These are phyloP conservation scores for Rhaphigaster nebulosa DNA, from an alignment of 2,888 invertebrate genomes.

Conservation along the genomic window DNA sequence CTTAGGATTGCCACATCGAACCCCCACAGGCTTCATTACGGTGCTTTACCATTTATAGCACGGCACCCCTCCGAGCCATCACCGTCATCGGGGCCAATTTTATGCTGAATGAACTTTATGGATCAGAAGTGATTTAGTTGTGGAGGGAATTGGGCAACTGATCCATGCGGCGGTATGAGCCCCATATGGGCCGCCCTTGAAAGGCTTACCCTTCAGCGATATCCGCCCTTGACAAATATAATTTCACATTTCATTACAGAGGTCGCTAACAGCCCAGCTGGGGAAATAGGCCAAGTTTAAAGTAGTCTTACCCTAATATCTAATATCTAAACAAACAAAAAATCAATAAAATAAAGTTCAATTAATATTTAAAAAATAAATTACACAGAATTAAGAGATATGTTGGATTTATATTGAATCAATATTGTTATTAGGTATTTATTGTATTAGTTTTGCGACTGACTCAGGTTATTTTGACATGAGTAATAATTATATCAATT, in stretches of 20 bases:
- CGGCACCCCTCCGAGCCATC: not conserved
- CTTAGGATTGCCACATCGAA: not conserved
- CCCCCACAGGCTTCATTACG: not conserved
- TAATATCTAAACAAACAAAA: not conserved
- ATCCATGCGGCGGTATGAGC: not conserved
- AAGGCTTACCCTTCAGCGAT: slow-evolving; percentile 9
- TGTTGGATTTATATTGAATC: too few species aligned
- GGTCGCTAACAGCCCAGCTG: not conserved
- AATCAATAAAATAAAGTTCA: not conserved
- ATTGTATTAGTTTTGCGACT: too few species aligned
- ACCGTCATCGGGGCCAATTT: not conserved
- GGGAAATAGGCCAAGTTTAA: not conserved
- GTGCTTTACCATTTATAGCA: slow-evolving; percentile 22
- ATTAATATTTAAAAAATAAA: too few species aligned
- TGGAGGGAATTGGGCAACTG: not conserved
- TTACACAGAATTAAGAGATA: too few species aligned
- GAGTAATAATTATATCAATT: too few species aligned
- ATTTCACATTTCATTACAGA: slow-evolving; percentile 9
- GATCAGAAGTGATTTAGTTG: slow-evolving; percentile 30
- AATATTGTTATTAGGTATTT: too few species aligned
- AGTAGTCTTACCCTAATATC: not conserved
- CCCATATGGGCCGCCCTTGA: not conserved
- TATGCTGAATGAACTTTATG: slow-evolving; percentile 32
- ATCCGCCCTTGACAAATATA: slow-evolving; percentile 5
- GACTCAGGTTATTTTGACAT: too few species aligned